These are phyloP conservation scores for Drosophila aff. DNA, from an alignment of 1,140 invertebrate genomes.

Conservation along the genomic window DNA sequence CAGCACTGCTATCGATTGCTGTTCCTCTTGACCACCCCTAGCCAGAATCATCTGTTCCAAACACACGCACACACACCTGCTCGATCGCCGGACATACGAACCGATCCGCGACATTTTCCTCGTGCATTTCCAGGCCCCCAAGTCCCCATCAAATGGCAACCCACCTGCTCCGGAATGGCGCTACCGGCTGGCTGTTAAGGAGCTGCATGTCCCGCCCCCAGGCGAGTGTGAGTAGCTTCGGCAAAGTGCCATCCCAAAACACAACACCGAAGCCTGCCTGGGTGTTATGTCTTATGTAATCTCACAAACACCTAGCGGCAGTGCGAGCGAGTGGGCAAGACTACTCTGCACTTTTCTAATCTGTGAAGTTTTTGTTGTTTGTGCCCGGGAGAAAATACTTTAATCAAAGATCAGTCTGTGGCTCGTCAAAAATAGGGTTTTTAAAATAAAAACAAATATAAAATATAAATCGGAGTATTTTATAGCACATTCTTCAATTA, in stretches of 20 bases:
- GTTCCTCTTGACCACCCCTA: not conserved
- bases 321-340: slow-evolving; percentile 45
- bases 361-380: slow-evolving; percentile 18
- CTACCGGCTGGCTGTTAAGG: slow-evolving; percentile 58
- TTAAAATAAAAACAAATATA: not conserved
- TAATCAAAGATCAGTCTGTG: slow-evolving; percentile 4
- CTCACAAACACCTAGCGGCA: slow-evolving; percentile 14
- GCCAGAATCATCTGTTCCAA: slow-evolving; percentile 38
- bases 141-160: slow-evolving; percentile 60
- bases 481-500: not conserved
- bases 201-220: slow-evolving; percentile 41
- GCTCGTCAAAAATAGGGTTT: not conserved
- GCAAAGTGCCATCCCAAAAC: not conserved
- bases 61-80: slow-evolving; percentile 27
- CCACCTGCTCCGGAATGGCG: slow-evolving; percentile 69
- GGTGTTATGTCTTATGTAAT: slow-evolving; percentile 58
- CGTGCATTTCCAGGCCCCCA: slow-evolving; percentile 11
- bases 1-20: slow-evolving; percentile 14
- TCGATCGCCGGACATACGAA: slow-evolving; percentile 23
- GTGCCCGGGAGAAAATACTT: not conserved
- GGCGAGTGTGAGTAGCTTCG: slow-evolving; percentile 26
- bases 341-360: slow-evolving; percentile 8
- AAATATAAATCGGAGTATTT: no score
- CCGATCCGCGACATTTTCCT: slow-evolving; percentile 23
- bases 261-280: slow-evolving; percentile 8